These are phyloP conservation scores for Butorides virescens DNA, from an alignment of 2,113 vertebrate genomes.

Conservation along the genomic window DNA sequence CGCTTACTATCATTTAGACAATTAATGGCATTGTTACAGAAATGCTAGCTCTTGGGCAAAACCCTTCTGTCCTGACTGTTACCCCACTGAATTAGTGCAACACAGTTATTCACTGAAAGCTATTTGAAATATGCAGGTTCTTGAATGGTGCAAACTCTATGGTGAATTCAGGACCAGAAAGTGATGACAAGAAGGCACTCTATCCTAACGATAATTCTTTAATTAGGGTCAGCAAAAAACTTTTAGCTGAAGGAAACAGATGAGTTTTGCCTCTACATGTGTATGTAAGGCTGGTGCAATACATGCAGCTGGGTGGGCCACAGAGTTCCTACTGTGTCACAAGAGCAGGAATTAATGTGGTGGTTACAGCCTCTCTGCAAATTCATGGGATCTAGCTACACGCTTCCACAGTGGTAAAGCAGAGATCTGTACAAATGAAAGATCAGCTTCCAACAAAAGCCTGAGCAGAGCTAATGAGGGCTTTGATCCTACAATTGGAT, in stretches of 20 bases:
- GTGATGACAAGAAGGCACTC: rapidly evolving
- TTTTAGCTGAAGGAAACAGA: not conserved
- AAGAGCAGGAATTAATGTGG: not conserved
- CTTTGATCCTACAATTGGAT: not conserved
- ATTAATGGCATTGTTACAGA: not conserved
- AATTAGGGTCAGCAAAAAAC: not conserved
- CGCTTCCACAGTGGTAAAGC: not conserved
- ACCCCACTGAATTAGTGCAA: not conserved
- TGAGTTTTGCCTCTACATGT: not conserved
- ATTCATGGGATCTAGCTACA: not conserved
- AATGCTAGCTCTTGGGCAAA: not conserved
- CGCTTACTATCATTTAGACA: not conserved
- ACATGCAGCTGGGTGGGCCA: not conserved
- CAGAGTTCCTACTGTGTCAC: not conserved
- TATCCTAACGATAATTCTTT: not conserved
- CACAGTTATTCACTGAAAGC: not conserved
- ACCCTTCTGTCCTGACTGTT: not conserved
- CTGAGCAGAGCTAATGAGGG: not conserved
- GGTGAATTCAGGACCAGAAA: not conserved
- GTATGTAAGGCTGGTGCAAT: not conserved
- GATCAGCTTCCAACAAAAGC: not conserved
- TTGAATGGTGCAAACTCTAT: not conserved
- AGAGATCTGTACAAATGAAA: not conserved
- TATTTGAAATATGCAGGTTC: not conserved
- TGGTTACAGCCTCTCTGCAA: not conserved